Base-by-base conservation (phyloP, 2,888 invertebrate species). In the Drosophila buzzatii region DNA sequence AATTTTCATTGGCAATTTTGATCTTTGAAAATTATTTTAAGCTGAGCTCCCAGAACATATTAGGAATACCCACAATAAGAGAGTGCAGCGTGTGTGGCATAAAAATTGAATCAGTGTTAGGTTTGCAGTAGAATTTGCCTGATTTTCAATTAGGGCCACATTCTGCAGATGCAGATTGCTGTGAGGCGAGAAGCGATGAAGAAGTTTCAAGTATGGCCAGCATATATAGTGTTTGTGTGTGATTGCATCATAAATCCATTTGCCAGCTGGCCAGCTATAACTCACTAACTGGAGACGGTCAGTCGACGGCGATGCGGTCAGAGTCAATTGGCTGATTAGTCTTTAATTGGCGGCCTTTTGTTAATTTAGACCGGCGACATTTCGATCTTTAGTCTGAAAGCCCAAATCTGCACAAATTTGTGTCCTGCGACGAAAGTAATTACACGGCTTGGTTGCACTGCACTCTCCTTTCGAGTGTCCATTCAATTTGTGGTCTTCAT, bases 261-360 rank as follows among this genome's bases (percentile, higher is more conserved):
- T 71, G 51, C 27, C 61, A 61, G 47, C 58, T 27, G 18, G 23
- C 44, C 5, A 27, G 6, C 27, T 27, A 4, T 51, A 69, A 39
- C 35, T n/a, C 42, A 56, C 42, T 16, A 23, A 18, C 45, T 16
- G 23, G 27, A 5, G 16, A 18, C 2, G n/a, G 20, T 8, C 27
- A 59, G 62, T 55, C 41, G 20, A 45, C 16, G 53, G 44, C 59
- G 53, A 59, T 81, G 72, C 53, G 76, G 67, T 70, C 65, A 60
- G 68, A 66, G 68, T 76, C 74, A 89, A 90, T 74, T 86, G 85
- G 42, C 82, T 90, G 87, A 86, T 86, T 86, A 90, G 90, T 79
- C 79, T 90, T 86, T 86, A 86, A 86, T 86, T 89, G 84, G 73
- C 66, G 77, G 69, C 71, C 85, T 79, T 74, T 86, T 89, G 86